These are phyloP conservation scores for Herpetotheres cachinnans DNA, from an alignment of 2,113 vertebrate species.

Conservation along the genomic window DNA sequence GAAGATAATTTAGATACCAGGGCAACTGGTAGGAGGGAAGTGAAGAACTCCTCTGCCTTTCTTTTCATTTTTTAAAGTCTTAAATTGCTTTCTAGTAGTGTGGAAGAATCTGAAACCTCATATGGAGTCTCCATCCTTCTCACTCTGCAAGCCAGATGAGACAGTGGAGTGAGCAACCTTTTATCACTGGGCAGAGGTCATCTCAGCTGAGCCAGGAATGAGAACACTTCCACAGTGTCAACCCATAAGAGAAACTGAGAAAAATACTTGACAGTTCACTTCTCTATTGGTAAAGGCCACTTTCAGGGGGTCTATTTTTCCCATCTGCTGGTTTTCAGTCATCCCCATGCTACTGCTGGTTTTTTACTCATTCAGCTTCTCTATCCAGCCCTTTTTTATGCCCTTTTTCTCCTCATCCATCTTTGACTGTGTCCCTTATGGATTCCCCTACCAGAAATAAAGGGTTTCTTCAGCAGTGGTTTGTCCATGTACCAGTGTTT, in stretches of 20 bases:
- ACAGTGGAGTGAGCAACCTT: background rate
- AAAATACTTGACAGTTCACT: background rate
- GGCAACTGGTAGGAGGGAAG: background rate
- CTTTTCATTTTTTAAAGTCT: background rate
- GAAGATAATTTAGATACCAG: slow-evolving; percentile 19
- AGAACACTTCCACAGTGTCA: background rate
- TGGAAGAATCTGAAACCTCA: background rate
- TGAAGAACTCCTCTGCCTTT: background rate
- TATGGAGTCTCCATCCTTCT: background rate
- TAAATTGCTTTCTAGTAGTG: background rate
- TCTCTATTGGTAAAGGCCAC: background rate
- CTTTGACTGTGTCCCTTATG: background rate
- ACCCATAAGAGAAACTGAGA: background rate
- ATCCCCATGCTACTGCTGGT: background rate
- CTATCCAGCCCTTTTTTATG: background rate
- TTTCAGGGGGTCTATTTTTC: background rate
- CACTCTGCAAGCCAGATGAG: background rate
- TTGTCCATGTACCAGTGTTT: background rate
- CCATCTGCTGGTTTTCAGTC: background rate
- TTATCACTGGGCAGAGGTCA: background rate
- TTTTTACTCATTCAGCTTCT: background rate
- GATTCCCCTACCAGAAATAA: background rate
- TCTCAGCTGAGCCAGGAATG: background rate
- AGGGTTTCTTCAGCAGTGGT: background rate
- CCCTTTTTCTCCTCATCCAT: background rate